Evolutionary conservation across 2,113 vertebrate species (phyloP), one percentile per base, ranked within the genome.

Genomic region (Pseudonaja textilis): DNA sequence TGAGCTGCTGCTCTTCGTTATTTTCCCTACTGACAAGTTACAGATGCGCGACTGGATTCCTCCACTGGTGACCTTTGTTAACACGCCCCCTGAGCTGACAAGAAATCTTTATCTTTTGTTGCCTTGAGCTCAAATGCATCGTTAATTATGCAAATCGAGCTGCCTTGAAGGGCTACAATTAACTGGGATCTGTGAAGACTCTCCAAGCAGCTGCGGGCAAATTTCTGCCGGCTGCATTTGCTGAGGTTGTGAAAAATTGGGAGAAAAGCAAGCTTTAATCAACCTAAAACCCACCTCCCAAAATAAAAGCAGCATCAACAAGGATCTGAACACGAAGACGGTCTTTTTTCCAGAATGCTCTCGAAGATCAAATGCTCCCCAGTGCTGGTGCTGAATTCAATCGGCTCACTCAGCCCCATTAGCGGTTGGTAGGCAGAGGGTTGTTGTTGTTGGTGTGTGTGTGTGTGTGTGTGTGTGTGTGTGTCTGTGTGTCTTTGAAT

Each of bases 121-220:
- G 87, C 86, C 14, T 55, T 74, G 47, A 90, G 34, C 18, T n/a
- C 56, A 47, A 47, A 85, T 18, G 23, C 2, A 94, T 16, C 85
- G 12, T 22, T 10, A 93, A 47, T 91, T 90, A 95, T 95, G 95
- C 85, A 88, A 18, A 42, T 4, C 18, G 55, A 23, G 45, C 18
- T 16, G 54, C 52, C 25, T 61, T 69, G 39, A 87, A 95, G 91
- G 45, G 11, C 45, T 0, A 16, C 74, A n/a, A 61, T 55, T 50
- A 94, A 86, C 10, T 26, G 3, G 0, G 11, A 54, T 87, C 94
- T 93, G 85, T 39, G 23, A 91, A 89, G 57, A 92, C 22, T 29
- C 85, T 93, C 92, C 92, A 2, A 85, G 34, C 86, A 47, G 55
- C 94, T 34, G 92, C 0, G 14, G 52, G 90, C 74, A 92, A 69